phyloP scores from a whole-genome alignment of 2,113 vertebrate genomes.

The Carollia perspicillata region DNA sequence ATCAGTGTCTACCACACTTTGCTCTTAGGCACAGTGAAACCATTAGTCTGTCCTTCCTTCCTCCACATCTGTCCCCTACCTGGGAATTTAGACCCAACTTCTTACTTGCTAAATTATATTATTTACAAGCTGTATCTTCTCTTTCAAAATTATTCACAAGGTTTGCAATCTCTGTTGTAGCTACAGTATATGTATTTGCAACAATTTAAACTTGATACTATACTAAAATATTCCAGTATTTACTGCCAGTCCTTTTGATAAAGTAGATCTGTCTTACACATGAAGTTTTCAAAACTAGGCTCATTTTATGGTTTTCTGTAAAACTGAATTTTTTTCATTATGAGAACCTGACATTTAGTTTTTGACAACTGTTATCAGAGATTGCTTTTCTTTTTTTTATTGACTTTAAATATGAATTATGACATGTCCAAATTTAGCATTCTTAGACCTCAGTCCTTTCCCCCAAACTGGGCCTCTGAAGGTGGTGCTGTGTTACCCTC shows the following conservation, averaged over 20 bases:
- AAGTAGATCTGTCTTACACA: not conserved
- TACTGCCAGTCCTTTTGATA: not conserved
- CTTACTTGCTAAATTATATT: not conserved
- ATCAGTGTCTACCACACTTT: not conserved
- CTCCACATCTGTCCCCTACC: not conserved
- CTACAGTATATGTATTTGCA: not conserved
- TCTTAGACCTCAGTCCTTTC: not conserved
- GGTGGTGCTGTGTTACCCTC: not conserved
- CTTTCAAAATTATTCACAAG: not conserved
- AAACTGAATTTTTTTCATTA: not conserved
- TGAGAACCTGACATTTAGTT: not conserved
- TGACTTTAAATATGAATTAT: not conserved
- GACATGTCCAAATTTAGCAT: not conserved
- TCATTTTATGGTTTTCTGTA: not conserved
- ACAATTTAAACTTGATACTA: not conserved
- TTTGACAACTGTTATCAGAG: not conserved
- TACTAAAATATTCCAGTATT: not conserved
- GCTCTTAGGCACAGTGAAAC: fast-evolving
- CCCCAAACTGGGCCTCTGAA: not conserved
- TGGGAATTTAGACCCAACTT: not conserved
- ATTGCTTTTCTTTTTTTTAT: not conserved
- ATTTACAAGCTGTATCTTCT: not conserved
- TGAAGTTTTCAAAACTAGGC: not conserved
- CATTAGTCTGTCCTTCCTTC: too few relatives aligned
- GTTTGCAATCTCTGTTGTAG: not conserved